phyloP scores from a whole-genome alignment of 2,888 invertebrate species.

The Temnothorax rugatulus region DNA sequence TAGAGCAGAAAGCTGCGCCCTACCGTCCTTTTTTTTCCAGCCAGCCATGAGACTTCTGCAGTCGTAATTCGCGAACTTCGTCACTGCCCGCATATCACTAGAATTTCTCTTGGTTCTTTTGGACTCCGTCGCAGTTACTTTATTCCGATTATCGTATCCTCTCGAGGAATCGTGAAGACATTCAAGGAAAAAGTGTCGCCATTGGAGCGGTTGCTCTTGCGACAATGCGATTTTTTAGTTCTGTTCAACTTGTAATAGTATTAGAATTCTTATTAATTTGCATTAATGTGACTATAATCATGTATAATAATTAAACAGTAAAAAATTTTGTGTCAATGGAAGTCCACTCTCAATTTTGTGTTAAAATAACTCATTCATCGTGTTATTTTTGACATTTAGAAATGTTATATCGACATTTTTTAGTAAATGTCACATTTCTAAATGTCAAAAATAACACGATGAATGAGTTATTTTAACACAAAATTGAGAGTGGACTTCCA shows the following conservation, averaged over 20 bases:
- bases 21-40: neutral
- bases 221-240: neutral
- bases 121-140: conserved; percentile 24
- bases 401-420: too few species aligned
- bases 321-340: too few species aligned
- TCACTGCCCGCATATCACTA: conserved; percentile 34
- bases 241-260: neutral
- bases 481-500: too few species aligned
- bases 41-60: conserved; percentile 27
- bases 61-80: conserved; percentile 36
- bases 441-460: too few species aligned
- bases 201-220: conserved; percentile 8
- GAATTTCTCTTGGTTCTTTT: conserved; percentile 26
- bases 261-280: conserved; percentile 1
- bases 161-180: conserved; percentile 17
- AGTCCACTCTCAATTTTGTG: too few species aligned
- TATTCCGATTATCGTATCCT: conserved; percentile 44
- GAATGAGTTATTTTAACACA: too few species aligned
- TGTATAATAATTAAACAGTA: neutral
- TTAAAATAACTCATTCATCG: too few species aligned
- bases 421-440: too few species aligned
- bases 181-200: conserved; percentile 30
- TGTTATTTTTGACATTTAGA: too few species aligned
- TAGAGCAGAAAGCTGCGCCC: conserved; percentile 41
- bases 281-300: neutral